These are phyloP conservation scores for Drosophila tropicalis DNA, from an alignment of 1,140 invertebrate species.

Conservation along the genomic window DNA sequence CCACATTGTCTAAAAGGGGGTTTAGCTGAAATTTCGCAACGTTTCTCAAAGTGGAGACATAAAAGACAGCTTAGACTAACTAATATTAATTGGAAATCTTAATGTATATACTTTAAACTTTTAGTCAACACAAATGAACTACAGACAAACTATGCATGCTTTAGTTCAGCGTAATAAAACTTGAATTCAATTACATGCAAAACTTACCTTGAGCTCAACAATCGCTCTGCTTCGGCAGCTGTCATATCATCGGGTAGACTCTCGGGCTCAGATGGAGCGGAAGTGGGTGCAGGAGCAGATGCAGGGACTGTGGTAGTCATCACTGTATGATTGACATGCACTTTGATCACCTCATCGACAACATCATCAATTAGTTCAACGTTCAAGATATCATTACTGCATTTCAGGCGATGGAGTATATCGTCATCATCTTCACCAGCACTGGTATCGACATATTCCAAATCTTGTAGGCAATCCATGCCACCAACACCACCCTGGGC, in stretches of 20 bases:
- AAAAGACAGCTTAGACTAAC: too few species aligned
- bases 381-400: constrained; percentile 45
- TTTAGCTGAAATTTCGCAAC: too few species aligned
- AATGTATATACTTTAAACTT: too few species aligned
- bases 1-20: too few species aligned
- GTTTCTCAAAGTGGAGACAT: too few species aligned
- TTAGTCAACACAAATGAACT: too few species aligned
- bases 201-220: constrained; percentile 90
- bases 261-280: constrained; percentile 53
- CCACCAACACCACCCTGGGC: constrained; percentile 33
- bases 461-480: constrained; percentile 80
- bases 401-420: constrained; percentile 82
- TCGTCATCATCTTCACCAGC: constrained; percentile 84
- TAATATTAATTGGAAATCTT: too few species aligned
- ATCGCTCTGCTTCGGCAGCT: constrained; percentile 92
- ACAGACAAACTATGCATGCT: too few species aligned
- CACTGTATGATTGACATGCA: constrained; percentile 52
- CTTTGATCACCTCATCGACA: constrained; percentile 74
- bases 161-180: too few species aligned
- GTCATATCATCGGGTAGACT: constrained; percentile 89
- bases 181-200: not conserved
- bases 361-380: constrained; percentile 58
- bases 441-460: constrained; percentile 85
- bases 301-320: constrained; percentile 9
- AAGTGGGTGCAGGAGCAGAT: constrained; percentile 7